Evolutionary conservation across 1,140 invertebrate genomes (phyloP).

Genomic region (Drosophila nigrodunni): DNA sequence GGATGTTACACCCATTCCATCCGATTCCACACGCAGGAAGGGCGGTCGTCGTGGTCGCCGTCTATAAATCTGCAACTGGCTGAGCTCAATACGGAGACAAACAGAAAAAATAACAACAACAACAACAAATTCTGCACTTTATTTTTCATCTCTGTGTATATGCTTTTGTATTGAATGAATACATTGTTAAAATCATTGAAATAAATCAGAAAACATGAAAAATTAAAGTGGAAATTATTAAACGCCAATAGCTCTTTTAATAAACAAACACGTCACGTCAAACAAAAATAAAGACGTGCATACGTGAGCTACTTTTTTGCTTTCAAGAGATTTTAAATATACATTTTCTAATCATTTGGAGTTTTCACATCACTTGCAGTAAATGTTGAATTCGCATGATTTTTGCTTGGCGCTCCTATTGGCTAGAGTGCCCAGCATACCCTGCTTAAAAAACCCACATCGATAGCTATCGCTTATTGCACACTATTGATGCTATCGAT

Average conservation of each 20-base stretch:
- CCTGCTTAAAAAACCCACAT: no score
- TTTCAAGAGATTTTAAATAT: no score
- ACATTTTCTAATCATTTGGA: no score
- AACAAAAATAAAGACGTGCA: no score
- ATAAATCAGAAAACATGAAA: conserved; percentile 26
- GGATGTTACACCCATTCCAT: conserved; percentile 99
- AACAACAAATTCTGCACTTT: conserved; percentile 15
- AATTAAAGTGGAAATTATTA: background rate
- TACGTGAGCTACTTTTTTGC: background rate
- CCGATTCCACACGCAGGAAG: conserved; percentile 99
- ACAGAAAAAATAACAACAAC: no score
- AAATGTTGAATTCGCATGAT: no score
- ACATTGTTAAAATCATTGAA: conserved; percentile 35
- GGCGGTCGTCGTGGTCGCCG: conserved; percentile 99
- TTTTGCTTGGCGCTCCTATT: no score
- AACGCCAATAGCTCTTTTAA: no score
- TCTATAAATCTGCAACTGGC: conserved; percentile 89
- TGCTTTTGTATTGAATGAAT: conserved; percentile 15
- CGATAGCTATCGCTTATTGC: no score
- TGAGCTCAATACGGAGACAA: background rate
- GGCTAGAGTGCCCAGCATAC: no score
- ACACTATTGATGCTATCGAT: no score
- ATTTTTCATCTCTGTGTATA: conserved; percentile 31
- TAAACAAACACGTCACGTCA: background rate
- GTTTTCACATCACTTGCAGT: no score